phyloP scores from a whole-genome alignment of 2,113 vertebrate genomes.

The Gasterosteus nipponicus region DNA sequence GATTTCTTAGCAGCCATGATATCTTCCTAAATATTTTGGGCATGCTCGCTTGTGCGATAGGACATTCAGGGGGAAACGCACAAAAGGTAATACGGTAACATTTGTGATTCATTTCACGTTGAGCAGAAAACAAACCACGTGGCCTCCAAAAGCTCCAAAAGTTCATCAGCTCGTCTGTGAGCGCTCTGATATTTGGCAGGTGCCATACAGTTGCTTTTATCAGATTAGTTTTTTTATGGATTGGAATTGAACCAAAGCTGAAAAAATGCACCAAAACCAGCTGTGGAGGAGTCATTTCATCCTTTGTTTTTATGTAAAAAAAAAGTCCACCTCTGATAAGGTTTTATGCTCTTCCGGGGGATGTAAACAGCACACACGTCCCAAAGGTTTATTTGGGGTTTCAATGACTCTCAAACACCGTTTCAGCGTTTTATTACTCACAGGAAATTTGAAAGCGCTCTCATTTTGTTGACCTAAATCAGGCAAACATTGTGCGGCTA shows the following conservation, averaged over 20 bases:
- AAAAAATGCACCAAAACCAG: not conserved
- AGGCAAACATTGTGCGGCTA: conserved; percentile 23
- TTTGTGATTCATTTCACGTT: not conserved
- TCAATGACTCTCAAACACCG: conserved; percentile 34
- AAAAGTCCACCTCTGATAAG: conserved; percentile 13
- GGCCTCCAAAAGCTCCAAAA: not conserved
- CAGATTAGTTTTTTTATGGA: not conserved
- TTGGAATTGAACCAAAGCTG: not conserved
- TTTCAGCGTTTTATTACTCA: conserved; percentile 30
- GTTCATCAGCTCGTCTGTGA: not conserved
- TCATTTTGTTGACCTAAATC: conserved; percentile 22
- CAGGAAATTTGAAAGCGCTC: conserved; percentile 64
- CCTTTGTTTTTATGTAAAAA: not conserved
- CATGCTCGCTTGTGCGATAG: too few species aligned
- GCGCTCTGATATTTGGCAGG: not conserved
- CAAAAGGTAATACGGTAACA: not conserved
- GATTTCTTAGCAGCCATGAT: too few species aligned
- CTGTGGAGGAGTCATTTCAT: not conserved
- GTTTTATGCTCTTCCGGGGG: conserved; percentile 15
- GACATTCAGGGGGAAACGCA: not conserved
- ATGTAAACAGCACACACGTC: conserved; percentile 29
- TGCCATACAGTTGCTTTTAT: not conserved
- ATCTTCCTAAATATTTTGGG: too few species aligned
- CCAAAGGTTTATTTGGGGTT: conserved; percentile 26
- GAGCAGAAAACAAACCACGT: not conserved